Evolutionary conservation across 2,797 vertebrate species (phyloP), one percentile per base, ranked within the genome.

Genomic region (Hirundo rustica): DNA sequence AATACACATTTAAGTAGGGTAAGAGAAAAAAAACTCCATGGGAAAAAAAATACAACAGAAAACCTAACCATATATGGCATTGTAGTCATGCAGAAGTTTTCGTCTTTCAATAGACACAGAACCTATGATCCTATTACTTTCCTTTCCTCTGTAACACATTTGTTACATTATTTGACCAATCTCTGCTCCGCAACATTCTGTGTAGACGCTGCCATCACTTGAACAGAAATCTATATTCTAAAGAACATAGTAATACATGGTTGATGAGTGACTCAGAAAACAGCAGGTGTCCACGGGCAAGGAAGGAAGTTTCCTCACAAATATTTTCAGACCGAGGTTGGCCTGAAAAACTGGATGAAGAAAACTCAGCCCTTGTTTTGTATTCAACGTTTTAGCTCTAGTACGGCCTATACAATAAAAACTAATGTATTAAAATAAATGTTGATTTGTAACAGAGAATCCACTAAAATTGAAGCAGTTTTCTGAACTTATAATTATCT

Each of bases 1-100:
- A 78, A 81, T 20, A 83, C 3, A 30, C 3, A 36, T 65, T 70
- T 42, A 75, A 86, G 21, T 57, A 65, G 1, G 26, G 13, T 50
- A 75, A 80, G 45, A 80, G 7, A 61, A 47, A 89, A 70, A 80
- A 88, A 62, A 2, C 2, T 71, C 25, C 38, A 30, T 29, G 10
- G 6, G 12, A 71, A 70, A 38, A 16, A 36, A 4, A 7, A 16
- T 32, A 38, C 18, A 51, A 18, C 27, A 38, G 45, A 75, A 54
- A 38, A 3, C 16, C 20, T 47, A 61, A n/a, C 3, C 2, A 0
- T 30, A 30, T 16, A 36, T 16, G 10, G 66, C 25, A 60, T 57
- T 2, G 4, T 10, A 32, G 13, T 42, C 32, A 82, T 4, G 8
- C 16, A 42, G 29, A 68, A 68, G 5, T 26, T 66, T 70, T 65